Base-by-base conservation (phyloP, 2,113 vertebrate genomes). In the Hypomesus transpacificus region DNA sequence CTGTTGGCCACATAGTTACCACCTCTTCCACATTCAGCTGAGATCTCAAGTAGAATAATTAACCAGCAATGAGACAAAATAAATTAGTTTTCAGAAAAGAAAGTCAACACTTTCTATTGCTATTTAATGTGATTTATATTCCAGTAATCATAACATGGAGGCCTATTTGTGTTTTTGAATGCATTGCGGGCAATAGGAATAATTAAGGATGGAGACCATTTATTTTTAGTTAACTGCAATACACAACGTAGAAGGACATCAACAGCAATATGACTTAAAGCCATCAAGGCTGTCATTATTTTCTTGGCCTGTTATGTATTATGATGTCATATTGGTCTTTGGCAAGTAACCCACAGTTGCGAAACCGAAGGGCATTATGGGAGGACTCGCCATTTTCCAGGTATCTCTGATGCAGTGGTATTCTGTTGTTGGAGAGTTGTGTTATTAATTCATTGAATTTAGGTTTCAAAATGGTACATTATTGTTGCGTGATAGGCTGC, bases 21-120 rank as follows among this genome's bases (percentile, higher is more conserved):
- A 28, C 20, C n/a, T 20, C 14, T 11, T 61, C 66, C 66, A 68
- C 68, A 24, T 71, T 53, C 61, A 60, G 63, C 74, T 66, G 52
- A 75, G 28, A 61, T 28, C 56, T 46, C 28, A 22, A 60, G 39
- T 26, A 65, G 50, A 58, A 69, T 18, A 80, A 78, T 78, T 4
- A 67, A 28, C 34, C 62, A 17, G 18, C 16, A 4, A n/a, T 11
- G 5, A 59, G 9, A 34, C 51, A 69, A 59, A 59, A 70, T 64
- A 58, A 60, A 56, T 59, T 5, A 22, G 18, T 59, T 20, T 59
- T 59, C 21, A 20, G 20, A 22, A 21, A 24, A 9, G 4, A 22
- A 59, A 21, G n/a, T n/a, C n/a, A n/a, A n/a, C n/a, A n/a, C n/a
- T n/a, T n/a, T n/a, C n/a, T n/a, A n/a, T n/a, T n/a, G n/a, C n/a